phyloP scores from a whole-genome alignment of 2,797 vertebrate species.

The Pseudopleuronectes americanus region DNA sequence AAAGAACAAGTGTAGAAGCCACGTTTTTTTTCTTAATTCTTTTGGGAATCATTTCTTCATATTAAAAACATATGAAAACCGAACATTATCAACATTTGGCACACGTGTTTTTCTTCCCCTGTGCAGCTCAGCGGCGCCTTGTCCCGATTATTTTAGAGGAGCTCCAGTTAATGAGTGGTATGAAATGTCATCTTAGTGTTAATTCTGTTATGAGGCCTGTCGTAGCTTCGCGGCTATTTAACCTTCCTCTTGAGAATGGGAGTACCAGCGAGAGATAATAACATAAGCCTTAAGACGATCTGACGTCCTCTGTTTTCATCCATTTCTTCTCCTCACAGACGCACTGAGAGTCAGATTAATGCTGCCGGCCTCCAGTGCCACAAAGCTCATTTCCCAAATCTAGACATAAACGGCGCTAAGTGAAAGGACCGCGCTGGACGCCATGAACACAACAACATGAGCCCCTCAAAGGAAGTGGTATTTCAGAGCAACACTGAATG shows the following conservation, averaged over 20 bases:
- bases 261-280: slow-evolving; percentile 63
- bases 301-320: slow-evolving; percentile 51
- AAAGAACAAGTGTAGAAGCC: no score
- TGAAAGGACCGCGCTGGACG: slow-evolving; percentile 11
- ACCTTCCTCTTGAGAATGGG: slow-evolving; percentile 52
- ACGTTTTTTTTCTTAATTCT: neutral
- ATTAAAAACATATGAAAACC: neutral
- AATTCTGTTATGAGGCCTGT: slow-evolving; percentile 70
- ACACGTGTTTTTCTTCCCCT: neutral
- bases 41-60: neutral
- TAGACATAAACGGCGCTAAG: slow-evolving; percentile 8
- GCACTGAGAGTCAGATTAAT: slow-evolving; percentile 70
- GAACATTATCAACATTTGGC: neutral
- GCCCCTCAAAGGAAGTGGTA: no score
- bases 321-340: slow-evolving; percentile 68
- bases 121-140: neutral
- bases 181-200: slow-evolving; percentile 56
- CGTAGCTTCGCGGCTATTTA: slow-evolving; percentile 61
- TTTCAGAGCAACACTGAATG: no score
- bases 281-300: slow-evolving; percentile 74
- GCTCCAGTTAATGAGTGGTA: slow-evolving; percentile 44
- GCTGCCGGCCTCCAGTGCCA: slow-evolving; percentile 46
- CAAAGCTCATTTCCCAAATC: slow-evolving; percentile 28
- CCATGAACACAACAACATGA: no score
- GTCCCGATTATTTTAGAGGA: slow-evolving; percentile 23